Evolutionary conservation across 2,797 vertebrate genomes (phyloP), one percentile per base, ranked within the genome.

Genomic region (Anabacerthia variegaticeps): DNA sequence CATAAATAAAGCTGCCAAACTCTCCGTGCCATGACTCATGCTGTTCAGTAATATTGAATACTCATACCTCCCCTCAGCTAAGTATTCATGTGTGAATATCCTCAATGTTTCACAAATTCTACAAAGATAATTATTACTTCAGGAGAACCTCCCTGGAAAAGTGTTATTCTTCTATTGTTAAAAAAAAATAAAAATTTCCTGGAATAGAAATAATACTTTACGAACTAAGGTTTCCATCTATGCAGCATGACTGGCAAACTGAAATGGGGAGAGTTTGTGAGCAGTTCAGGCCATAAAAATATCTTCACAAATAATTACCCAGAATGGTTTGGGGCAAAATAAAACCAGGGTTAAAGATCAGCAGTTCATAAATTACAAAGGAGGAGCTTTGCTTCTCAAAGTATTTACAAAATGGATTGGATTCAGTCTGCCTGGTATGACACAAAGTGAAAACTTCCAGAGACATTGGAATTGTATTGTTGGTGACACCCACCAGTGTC

Each of bases 1-100:
- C 84, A 95, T 95, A 93, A 96, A 93, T 96, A 97, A 92, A 93
- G 82, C 92, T 95, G 86, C 85, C 94, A 95, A 94, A 89, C 41
- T 91, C 88, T 94, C 63, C 58, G 81, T 92, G 74, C 67, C 63
- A 44, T 93, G 91, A 95, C 56, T 96, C 91, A 95, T 67, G 77
- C 83, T 92, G 85, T 72, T 97, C 63, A 1, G 89, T 76, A 89
- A 93, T 95, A 83, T 62, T 94, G 94, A 95, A 67, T 68, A 79
- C 85, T 95, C 88, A 92, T 56, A 65, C 49, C 69, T 85, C 75
- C 44, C 48, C 65, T 88, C 71, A 86, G 66, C 6, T 9, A 52
- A 96, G 95, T 94, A 92, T 93, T 92, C 91, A 95, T 87, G 89
- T 96, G 91, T 94, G 96, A 95, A 85, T 92, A 92, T 95, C 89